Base-by-base conservation (phyloP, 2,888 invertebrate genomes). In the Diloba caeruleocephala region DNA sequence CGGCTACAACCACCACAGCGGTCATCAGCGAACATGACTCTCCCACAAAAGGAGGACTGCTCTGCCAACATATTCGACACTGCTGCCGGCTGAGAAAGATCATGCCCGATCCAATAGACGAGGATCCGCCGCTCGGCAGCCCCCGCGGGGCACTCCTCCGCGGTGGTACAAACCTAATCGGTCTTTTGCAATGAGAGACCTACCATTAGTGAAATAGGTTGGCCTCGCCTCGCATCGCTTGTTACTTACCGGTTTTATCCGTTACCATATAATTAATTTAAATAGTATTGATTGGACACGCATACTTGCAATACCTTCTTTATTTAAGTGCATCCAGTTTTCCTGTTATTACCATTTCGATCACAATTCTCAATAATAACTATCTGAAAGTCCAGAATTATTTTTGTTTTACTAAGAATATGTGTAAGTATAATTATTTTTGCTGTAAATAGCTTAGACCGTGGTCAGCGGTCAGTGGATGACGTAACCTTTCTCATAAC, bases 401-500 rank as follows among this genome's bases (percentile, higher is more conserved):
- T 49, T 61, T 28, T n/a, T 32, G 26, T 15, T 31, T 14, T 60
- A 55, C 55, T 14, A 36, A 6, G 43, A 61, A 61, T 37, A 49
- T 44, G 26, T 48, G 3, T 48, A 31, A 28, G 48, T 26, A 43
- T 55, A 39, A 61, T 39, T 23, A 53, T 25, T 55, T 59, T 25
- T 37, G 26, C 31, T 49, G 46, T 54, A 46, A 54, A 38, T 28
- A 53, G 64, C 44, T 39, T 26, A 26, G 9, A 31, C 39, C 29
- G 53, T 32, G 52, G 71, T 57, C 50, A 13, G 49, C 38, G 55
- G 64, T 61, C 50, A 31, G n/a, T 21, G 2, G 29, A 10, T 70
- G 71, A 70, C 51, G 72, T 54, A 72, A 74, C 34, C 42, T 48
- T 53, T 53, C 38, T 19, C 12, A 46, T 50, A 54, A 41, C 44